A percentile compares a stretch with the other conserved stretches of the same genome.
phyloP scores from a whole-genome alignment of 2,888 invertebrate genomes.

The Cybosia mesomella region DNA sequence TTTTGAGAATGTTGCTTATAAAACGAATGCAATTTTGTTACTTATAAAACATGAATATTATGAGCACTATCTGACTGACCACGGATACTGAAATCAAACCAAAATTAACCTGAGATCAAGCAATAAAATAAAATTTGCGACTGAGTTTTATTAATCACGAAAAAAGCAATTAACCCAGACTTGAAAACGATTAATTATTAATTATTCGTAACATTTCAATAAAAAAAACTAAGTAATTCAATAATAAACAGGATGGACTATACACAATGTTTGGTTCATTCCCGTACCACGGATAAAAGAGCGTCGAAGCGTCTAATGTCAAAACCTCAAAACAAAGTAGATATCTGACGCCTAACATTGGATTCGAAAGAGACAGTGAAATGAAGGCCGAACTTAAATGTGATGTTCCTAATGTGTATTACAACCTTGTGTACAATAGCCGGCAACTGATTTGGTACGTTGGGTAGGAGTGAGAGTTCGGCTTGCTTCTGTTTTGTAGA shows the following conservation, averaged over 20 bases:
- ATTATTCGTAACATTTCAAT: slow-evolving; percentile 18
- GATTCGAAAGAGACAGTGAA: not conserved
- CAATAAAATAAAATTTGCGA: slow-evolving; percentile 9
- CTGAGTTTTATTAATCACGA: slow-evolving; percentile 16
- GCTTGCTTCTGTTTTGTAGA: not conserved
- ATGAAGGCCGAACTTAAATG: not conserved
- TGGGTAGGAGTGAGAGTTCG: not conserved
- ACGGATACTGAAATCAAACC: slow-evolving; percentile 16
- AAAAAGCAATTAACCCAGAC: slow-evolving; percentile 28
- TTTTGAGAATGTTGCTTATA: slow-evolving; percentile 21
- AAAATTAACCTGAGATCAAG: slow-evolving; percentile 28
- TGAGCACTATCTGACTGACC: slow-evolving; percentile 21
- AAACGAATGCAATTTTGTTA: slow-evolving; percentile 22
- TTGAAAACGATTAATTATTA: slow-evolving; percentile 19
- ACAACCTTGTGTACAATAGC: not conserved
- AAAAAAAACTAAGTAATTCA: not conserved
- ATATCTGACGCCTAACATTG: not conserved
- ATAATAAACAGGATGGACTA: not conserved
- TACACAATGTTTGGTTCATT: not conserved
- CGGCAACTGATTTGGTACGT: not conserved
- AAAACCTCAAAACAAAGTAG: not conserved
- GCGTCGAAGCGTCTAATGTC: not conserved
- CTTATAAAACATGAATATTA: slow-evolving; percentile 16
- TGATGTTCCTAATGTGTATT: not conserved
- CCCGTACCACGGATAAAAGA: not conserved